phyloP scores from a whole-genome alignment of 2,888 invertebrate genomes.

The Bellardia pandia region DNA sequence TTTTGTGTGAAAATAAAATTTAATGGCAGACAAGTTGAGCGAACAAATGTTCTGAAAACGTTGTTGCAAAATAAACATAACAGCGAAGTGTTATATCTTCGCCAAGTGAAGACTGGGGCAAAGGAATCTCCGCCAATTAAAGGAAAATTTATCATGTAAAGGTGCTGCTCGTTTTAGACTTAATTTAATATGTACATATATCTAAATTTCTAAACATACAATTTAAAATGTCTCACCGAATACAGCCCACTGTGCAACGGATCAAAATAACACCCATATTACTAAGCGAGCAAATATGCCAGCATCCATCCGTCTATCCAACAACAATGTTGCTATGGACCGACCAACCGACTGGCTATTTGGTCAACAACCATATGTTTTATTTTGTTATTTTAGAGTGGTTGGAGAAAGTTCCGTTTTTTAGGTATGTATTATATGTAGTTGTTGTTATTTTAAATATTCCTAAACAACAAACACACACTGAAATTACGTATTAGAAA shows the following conservation, averaged over 20 bases:
- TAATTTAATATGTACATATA: neutral
- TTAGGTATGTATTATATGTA: slow-evolving; percentile 63
- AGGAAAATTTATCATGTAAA: too few relatives aligned
- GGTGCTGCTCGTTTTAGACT: too few relatives aligned
- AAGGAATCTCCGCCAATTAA: too few relatives aligned
- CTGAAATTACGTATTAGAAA: slow-evolving; percentile 41
- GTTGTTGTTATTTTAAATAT: slow-evolving; percentile 25
- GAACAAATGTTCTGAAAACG: too few relatives aligned
- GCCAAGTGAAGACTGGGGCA: too few relatives aligned
- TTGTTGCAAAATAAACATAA: too few relatives aligned
- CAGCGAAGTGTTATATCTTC: too few relatives aligned
- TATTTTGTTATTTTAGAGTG: slow-evolving; percentile 68
- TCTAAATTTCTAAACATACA: neutral
- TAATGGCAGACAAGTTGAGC: too few relatives aligned
- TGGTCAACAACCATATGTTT: slow-evolving; percentile 75
- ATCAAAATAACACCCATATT: slow-evolving; percentile 12
- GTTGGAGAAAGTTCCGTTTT: slow-evolving; percentile 74
- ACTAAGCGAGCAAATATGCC: slow-evolving; percentile 24
- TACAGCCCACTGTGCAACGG: slow-evolving; percentile 25
- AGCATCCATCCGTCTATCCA: slow-evolving; percentile 27
- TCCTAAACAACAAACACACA: neutral
- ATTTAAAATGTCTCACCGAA: neutral
- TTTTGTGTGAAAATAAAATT: too few relatives aligned
- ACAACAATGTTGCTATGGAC: slow-evolving; percentile 36
- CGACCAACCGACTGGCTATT: slow-evolving; percentile 34